These are phyloP conservation scores for Drosophila littoralis DNA, from an alignment of 1,140 invertebrate species.

Conservation along the genomic window DNA sequence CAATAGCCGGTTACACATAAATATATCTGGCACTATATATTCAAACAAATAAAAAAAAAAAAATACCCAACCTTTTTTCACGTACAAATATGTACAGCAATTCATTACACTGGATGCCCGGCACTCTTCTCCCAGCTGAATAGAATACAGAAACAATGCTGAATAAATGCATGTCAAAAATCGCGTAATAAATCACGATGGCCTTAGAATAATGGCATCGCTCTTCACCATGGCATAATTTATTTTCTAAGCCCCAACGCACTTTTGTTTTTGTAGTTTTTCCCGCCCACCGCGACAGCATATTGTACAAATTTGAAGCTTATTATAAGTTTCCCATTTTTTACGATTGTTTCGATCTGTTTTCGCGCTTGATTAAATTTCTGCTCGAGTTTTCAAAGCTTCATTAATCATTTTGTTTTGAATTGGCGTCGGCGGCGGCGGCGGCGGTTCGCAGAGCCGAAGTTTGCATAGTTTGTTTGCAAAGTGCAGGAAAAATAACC, in stretches of 20 bases:
- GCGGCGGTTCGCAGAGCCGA: background rate
- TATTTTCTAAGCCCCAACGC: constrained; percentile 68
- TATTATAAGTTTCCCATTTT: constrained; percentile 73
- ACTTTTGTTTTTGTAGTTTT: constrained; percentile 49
- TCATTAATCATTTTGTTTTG: constrained; percentile 75
- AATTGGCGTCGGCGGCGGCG: background rate
- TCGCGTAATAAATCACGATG: constrained; percentile 72
- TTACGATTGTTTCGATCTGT: constrained; percentile 68
- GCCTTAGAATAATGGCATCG: constrained; percentile 15
- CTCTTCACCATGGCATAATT: constrained; percentile 53
- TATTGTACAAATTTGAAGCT: constrained; percentile 75
- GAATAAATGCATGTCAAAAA: constrained; percentile 69
- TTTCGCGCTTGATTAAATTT: constrained; percentile 80
- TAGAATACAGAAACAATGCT: constrained; percentile 33
- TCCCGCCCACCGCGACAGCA: constrained; percentile 3
- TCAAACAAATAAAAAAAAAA: constrained; percentile 2
- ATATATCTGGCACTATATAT: constrained; percentile 14
- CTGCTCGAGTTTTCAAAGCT: constrained; percentile 67
- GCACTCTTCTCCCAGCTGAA: background rate
- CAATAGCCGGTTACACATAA: constrained; percentile 9
- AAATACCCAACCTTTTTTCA: constrained; percentile 7
- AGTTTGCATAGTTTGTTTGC: constrained; percentile 32
- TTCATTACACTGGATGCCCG: constrained; percentile 45
- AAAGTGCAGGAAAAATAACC: constrained; percentile 18
- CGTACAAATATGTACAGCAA: constrained; percentile 54